A percentile compares a stretch with the other conserved stretches of the same genome.
Evolutionary conservation across 2,797 vertebrate species (phyloP).

Genomic region (Neopelma chrysocephalum): DNA sequence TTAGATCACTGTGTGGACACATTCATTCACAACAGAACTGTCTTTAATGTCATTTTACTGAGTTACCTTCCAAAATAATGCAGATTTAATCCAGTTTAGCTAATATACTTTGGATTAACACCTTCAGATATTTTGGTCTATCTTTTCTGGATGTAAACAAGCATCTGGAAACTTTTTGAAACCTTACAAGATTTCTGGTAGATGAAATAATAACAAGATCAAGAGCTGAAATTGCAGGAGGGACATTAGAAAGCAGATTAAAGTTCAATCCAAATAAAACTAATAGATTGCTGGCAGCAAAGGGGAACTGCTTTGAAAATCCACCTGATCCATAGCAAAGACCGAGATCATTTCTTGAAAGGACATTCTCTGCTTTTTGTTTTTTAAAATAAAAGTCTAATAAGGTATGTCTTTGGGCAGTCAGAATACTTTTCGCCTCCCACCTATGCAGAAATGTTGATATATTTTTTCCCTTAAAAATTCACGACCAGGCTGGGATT

Average conservation of each 20-base stretch:
- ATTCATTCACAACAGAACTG: not conserved
- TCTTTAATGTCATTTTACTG: not conserved
- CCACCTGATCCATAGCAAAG: not conserved
- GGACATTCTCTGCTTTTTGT: not conserved
- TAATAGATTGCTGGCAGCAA: not conserved
- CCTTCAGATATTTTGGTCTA: not conserved
- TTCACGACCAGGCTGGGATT: not conserved
- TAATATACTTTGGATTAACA: not conserved
- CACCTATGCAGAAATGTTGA: not conserved
- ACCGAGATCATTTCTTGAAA: not conserved
- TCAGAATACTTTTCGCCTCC: not conserved
- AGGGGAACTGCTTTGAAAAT: not conserved
- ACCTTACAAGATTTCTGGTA: not conserved
- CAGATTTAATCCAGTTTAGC: not conserved
- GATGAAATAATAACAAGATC: not conserved
- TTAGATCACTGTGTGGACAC: not conserved
- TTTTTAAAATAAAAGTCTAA: not conserved
- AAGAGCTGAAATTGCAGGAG: not conserved
- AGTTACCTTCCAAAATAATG: not conserved
- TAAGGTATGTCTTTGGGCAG: not conserved
- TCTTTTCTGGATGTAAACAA: not conserved
- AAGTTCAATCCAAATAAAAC: conserved; percentile 18
- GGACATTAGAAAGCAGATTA: not conserved
- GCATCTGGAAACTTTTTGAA: not conserved
- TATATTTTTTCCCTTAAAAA: not conserved